phyloP scores from a whole-genome alignment of 2,113 vertebrate species.

The Buteo buteo region DNA sequence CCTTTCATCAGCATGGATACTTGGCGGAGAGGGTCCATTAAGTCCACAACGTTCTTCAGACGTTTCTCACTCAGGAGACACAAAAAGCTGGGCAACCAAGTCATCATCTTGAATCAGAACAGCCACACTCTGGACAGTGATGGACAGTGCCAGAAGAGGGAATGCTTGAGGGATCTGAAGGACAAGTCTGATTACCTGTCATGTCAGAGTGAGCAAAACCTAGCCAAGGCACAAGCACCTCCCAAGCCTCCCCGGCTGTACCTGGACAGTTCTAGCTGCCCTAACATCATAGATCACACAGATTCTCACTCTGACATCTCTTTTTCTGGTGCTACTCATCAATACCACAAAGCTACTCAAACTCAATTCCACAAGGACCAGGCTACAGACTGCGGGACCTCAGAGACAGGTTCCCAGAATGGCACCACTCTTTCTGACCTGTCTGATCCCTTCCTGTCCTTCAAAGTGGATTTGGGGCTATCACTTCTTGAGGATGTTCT shows the following conservation, averaged over 20 bases:
- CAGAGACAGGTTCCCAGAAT: background rate
- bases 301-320: constrained; percentile 62
- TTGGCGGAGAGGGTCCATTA: constrained; percentile 74
- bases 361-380: constrained; percentile 38
- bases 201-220: constrained; percentile 80
- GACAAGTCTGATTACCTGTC: constrained; percentile 62
- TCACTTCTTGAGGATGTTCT: constrained; percentile 93
- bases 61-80: constrained; percentile 68
- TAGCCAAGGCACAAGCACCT: constrained; percentile 79
- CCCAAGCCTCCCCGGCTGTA: constrained; percentile 92
- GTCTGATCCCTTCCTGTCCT: constrained; percentile 72
- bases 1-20: constrained; percentile 68
- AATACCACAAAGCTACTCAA: constrained; percentile 33
- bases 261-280: constrained; percentile 79
- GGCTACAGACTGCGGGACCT: background rate
- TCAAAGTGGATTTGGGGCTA: constrained; percentile 86
- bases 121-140: constrained; percentile 54
- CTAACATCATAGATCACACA: constrained; percentile 70
- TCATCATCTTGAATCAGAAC: constrained; percentile 63
- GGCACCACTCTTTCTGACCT: constrained; percentile 47
- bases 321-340: constrained; percentile 33
- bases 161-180: constrained; percentile 59
- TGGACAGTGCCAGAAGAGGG: constrained; percentile 40
- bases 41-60: constrained; percentile 74
- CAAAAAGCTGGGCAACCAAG: constrained; percentile 65